Evolutionary conservation across 2,888 invertebrate species (phyloP), one percentile per base, ranked within the genome.

Genomic region (Acheta domesticus): DNA sequence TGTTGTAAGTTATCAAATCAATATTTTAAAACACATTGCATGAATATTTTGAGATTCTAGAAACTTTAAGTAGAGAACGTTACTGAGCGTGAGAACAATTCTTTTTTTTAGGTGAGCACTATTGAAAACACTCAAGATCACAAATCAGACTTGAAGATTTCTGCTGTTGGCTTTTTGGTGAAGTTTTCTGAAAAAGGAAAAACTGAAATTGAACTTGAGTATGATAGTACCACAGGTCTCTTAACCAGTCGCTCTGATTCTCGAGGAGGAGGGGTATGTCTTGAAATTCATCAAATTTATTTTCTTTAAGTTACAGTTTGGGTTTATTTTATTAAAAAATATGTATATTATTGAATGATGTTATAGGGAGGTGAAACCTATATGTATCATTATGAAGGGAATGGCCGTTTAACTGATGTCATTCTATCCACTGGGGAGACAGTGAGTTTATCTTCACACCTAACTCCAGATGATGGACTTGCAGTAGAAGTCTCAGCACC

Each of bases 81-180:
- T 8, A 36, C 5, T 36, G 36, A 36, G 1, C 5, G 0, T 36
- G 8, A 36, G 8, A 8, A 36, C 1, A 5, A 36, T 8, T 8
- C 4, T 36, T 36, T 36, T 8, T 79, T 79, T 79, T 82, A 85
- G 85, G 85, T 89, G 75, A 97, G 95, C 86, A 96, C 97, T 5
- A 97, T 96, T 84, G 97, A 97, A 88, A 96, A 96, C 85, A 96
- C 96, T 14, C 96, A 96, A 87, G 96, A 96, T 85, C 96, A 96
- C 86, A 97, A 97, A 87, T 94, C 95, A 12, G 95, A 96, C 85
- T 89, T 98, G 80, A 94, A 94, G 86, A 96, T 98, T 87, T 96
- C 96, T 82, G 97, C 96, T 81, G 94, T 96, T 84, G 96, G 97
- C 75, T 94, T 96, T 85, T 90, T 98, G 84, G 94, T 96, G 75